A percentile compares a stretch with the other conserved stretches of the same genome.
phyloP scores from a whole-genome alignment of 2,113 vertebrate genomes.

The Synodontis membranacea region DNA sequence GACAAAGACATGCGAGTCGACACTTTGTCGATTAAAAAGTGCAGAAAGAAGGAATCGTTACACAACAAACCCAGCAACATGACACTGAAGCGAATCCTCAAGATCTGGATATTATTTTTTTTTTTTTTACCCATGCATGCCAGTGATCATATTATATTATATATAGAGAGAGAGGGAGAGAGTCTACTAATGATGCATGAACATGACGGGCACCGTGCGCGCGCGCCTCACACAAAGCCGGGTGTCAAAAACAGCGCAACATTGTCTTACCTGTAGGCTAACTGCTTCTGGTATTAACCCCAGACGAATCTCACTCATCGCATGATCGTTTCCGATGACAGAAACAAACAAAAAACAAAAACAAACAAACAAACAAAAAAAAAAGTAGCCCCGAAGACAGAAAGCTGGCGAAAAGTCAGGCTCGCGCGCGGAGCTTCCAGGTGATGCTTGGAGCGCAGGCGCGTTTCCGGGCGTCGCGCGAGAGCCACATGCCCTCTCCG shows the following conservation, averaged over 20 bases:
- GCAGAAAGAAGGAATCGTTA: neutral
- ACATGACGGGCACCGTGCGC: neutral
- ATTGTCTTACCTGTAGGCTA: slow-evolving; percentile 69
- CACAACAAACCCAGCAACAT: neutral
- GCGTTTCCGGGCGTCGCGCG: slow-evolving; percentile 59
- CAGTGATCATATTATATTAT: neutral
- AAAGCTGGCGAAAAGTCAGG: slow-evolving; percentile 39
- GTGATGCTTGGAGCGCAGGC: slow-evolving; percentile 62
- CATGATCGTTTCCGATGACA: slow-evolving; percentile 70
- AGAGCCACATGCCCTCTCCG: slow-evolving; percentile 51
- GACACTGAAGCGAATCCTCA: neutral
- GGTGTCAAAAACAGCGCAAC: slow-evolving; percentile 19
- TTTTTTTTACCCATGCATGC: neutral
- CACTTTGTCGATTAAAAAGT: neutral
- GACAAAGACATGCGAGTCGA: slow-evolving; percentile 14
- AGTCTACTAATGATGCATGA: slow-evolving; percentile 8
- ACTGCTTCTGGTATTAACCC: slow-evolving; percentile 66
- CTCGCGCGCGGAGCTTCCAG: slow-evolving; percentile 66
- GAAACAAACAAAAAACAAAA: neutral
- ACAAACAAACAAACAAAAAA: neutral
- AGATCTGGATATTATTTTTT: neutral
- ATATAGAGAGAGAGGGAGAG: too few species aligned
- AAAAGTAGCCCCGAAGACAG: slow-evolving; percentile 61
- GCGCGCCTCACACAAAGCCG: neutral
- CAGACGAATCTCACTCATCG: slow-evolving; percentile 75